These are phyloP conservation scores for Tyrannus savana DNA, from an alignment of 2,113 vertebrate species.

Conservation along the genomic window DNA sequence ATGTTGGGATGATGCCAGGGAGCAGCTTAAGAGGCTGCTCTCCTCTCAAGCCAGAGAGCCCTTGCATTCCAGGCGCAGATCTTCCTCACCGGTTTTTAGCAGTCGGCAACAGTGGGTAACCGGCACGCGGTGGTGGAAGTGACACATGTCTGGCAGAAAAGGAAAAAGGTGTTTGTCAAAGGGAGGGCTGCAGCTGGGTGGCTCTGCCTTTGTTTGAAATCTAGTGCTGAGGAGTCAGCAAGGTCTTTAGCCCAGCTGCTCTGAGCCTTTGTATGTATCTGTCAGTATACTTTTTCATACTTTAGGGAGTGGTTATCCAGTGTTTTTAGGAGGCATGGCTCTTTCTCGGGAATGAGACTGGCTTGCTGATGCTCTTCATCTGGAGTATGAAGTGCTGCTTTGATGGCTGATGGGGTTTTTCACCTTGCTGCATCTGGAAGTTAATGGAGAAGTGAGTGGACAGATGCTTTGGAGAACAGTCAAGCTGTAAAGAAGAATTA, in stretches of 20 bases:
- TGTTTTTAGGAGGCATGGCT: background rate
- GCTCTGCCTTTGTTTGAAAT: constrained; percentile 21
- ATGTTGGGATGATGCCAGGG: background rate
- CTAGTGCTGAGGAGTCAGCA: background rate
- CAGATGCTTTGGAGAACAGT: background rate
- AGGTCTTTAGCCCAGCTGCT: background rate
- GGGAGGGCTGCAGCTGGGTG: constrained; percentile 32
- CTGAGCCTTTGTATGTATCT: background rate
- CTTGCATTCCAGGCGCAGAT: background rate
- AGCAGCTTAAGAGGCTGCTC: too few relatives aligned
- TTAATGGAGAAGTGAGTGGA: constrained; percentile 8
- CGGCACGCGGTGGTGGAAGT: background rate
- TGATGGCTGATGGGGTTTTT: background rate
- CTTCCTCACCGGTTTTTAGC: background rate
- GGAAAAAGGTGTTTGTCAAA: constrained; percentile 51
- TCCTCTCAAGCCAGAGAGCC: background rate
- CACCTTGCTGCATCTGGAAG: background rate
- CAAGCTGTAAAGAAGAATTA: constrained; percentile 30
- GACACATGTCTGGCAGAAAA: constrained; percentile 29
- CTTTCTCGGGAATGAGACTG: background rate
- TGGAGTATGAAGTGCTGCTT: background rate
- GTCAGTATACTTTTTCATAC: background rate
- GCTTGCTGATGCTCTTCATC: background rate
- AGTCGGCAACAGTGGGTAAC: background rate
- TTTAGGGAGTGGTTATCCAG: background rate